Conservation (phyloP, 2,113 vertebrate species). For the Dipodomys ordii region DNA sequence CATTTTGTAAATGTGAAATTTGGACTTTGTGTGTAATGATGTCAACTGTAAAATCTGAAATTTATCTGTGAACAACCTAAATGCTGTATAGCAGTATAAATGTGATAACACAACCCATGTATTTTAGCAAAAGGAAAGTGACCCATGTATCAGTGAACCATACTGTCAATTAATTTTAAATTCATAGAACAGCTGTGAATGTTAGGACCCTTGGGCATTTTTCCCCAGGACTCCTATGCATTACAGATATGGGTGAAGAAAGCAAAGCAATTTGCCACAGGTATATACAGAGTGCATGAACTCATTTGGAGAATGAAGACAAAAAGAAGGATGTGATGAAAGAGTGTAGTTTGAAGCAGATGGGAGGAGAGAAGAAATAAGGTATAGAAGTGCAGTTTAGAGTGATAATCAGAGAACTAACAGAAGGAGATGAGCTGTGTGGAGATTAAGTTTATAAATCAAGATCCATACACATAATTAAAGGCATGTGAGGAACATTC, state of each 20-base stretch:
- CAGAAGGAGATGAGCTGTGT: not conserved
- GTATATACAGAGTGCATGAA: not conserved
- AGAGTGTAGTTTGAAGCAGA: not conserved
- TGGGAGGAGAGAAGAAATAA: not conserved
- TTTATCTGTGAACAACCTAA: not conserved
- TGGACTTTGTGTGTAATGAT: not conserved
- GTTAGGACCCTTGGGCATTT: not conserved
- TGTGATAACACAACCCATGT: not conserved
- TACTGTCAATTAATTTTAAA: constrained; percentile 67
- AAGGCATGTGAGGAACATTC: constrained; percentile 34
- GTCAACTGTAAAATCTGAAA: not conserved
- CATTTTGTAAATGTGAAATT: not conserved
- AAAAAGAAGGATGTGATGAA: not conserved
- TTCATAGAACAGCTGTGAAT: constrained; percentile 54
- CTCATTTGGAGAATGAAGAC: not conserved
- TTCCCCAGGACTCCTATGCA: not conserved
- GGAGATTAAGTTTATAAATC: constrained; percentile 20
- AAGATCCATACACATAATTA: not conserved
- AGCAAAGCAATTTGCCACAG: constrained; percentile 47
- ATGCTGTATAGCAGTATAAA: not conserved
- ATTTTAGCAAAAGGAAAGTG: not conserved
- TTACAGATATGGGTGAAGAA: constrained; percentile 43
- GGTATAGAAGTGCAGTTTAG: not conserved
- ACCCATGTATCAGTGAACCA: not conserved
- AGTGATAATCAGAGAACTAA: not conserved